Percentiles rank a stretch among this genome's conserved stretches.
These are phyloP conservation scores for Columba guinea DNA, from an alignment of 2,797 vertebrate genomes.

Conservation along the genomic window DNA sequence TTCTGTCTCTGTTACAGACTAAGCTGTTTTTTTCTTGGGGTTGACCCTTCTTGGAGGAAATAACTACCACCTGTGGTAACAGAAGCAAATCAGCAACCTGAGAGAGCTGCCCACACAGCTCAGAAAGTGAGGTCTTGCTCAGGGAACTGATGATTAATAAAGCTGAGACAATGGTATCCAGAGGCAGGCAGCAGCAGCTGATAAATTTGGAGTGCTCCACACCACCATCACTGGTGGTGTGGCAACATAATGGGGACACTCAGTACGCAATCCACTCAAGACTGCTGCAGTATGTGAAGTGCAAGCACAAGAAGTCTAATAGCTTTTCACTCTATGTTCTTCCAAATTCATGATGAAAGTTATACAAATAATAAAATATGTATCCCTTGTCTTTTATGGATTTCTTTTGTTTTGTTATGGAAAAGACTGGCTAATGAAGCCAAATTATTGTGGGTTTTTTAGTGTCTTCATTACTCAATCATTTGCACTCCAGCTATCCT, in stretches of 20 bases:
- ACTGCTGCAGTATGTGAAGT: not conserved
- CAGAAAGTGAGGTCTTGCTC: not conserved
- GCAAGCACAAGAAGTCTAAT: not conserved
- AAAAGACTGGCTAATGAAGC: not conserved
- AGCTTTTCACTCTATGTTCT: not conserved
- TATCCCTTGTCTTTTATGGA: not conserved
- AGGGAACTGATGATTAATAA: not conserved
- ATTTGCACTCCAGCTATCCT: not conserved
- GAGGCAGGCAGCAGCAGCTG: not conserved
- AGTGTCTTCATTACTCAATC: not conserved
- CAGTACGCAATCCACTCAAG: not conserved
- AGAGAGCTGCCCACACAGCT: not conserved
- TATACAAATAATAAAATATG: not conserved
- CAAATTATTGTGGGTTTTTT: not conserved
- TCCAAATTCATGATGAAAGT: not conserved
- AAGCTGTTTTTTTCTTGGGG: not conserved
- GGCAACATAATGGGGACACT: accelerated
- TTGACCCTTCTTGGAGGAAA: not conserved
- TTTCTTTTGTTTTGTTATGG: not conserved
- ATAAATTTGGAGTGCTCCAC: not conserved
- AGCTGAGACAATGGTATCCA: not conserved
- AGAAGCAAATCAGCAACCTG: not conserved
- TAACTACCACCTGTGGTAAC: accelerated
- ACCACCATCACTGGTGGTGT: not conserved
- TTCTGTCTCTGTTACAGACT: not conserved